phyloP scores from a whole-genome alignment of 1,140 invertebrate genomes.

The Ooceraea biroi region DNA sequence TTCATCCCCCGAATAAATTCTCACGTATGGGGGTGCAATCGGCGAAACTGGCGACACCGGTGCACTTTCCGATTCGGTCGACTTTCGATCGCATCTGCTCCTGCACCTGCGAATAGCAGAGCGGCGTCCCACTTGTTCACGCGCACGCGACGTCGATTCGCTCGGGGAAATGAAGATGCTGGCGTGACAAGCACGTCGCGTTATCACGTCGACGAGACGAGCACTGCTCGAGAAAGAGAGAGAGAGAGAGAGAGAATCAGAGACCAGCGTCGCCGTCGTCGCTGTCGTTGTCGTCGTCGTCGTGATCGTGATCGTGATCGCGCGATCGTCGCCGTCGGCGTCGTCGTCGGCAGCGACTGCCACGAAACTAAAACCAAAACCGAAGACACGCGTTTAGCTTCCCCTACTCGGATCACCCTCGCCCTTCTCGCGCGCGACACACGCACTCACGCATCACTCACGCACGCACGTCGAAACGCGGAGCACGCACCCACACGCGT shows the following conservation, averaged over 20 bases:
- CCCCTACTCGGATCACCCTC: constrained; percentile 73
- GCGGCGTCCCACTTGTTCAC: neutral
- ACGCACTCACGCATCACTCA: constrained; percentile 28
- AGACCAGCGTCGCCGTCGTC: neutral
- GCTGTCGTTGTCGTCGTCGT: constrained; percentile 48
- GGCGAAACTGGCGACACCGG: constrained; percentile 14
- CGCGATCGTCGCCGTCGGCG: constrained; percentile 59
- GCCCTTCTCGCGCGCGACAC: constrained; percentile 63
- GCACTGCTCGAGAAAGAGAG: neutral
- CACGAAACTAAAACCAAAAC: constrained; percentile 81
- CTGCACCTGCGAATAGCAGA: neutral
- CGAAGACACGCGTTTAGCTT: constrained; percentile 79
- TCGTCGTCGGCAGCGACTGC: constrained; percentile 75
- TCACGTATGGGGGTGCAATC: neutral
- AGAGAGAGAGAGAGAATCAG: no score
- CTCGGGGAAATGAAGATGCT: neutral
- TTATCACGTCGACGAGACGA: neutral
- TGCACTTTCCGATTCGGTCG: constrained; percentile 38
- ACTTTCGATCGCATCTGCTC: constrained; percentile 19
- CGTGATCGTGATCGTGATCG: constrained; percentile 58
- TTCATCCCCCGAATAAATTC: neutral
- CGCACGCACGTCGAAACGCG: constrained; percentile 16
- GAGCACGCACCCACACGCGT: constrained; percentile 36
- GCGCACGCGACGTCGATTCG: neutral
- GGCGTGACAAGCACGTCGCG: neutral